phyloP scores from a whole-genome alignment of 1,140 invertebrate genomes.

The Ceratosolen solmsi region DNA sequence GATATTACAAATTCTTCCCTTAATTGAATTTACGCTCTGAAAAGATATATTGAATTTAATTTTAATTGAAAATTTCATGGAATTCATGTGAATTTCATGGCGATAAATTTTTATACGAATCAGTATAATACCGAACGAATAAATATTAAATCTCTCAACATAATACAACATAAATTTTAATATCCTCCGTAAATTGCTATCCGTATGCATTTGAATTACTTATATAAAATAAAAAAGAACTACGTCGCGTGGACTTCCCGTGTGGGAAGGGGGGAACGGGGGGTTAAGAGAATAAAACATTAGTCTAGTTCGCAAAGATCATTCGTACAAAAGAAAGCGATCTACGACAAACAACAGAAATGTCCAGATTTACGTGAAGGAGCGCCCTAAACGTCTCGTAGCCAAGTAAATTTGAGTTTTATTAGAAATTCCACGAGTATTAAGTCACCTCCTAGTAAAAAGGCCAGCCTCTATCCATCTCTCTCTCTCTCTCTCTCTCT shows the following conservation, averaged over 20 bases:
- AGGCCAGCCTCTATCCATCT: neutral
- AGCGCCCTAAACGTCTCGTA: neutral
- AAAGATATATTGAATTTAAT: neutral
- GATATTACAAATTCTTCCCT: neutral
- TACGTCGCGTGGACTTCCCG: neutral
- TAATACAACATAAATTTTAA: conserved; percentile 25
- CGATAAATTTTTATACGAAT: neutral
- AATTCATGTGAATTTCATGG: neutral
- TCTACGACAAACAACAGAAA: neutral
- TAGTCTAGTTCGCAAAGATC: conserved; percentile 4
- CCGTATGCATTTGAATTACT: conserved; percentile 23
- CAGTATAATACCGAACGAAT: neutral
- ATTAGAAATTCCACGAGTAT: conserved; percentile 34
- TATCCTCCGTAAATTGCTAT: neutral
- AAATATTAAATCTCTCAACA: neutral
- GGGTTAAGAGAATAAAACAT: neutral
- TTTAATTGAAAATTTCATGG: conserved; percentile 17
- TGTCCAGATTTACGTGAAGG: conserved; percentile 10
- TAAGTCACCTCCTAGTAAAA: conserved; percentile 24
- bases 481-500: too few relatives aligned
- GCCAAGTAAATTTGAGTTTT: conserved; percentile 15
- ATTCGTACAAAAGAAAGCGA: conserved; percentile 3
- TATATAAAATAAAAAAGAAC: neutral
- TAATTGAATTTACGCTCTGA: neutral
- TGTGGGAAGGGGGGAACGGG: neutral